Evolutionary conservation across 2,113 vertebrate genomes (phyloP).

Genomic region (Ceyx margarethae): DNA sequence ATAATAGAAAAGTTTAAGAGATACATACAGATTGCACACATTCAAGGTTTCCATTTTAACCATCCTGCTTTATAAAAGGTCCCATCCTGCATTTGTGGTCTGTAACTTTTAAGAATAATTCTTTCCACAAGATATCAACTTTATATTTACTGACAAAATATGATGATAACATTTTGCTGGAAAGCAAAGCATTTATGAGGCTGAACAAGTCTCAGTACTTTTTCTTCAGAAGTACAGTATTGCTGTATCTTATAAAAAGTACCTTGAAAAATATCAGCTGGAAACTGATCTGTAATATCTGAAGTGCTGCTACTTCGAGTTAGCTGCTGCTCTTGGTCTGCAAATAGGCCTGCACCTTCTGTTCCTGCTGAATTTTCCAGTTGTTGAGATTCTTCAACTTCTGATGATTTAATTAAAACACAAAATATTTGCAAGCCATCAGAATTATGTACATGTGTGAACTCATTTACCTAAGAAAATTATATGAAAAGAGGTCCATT

Average conservation of each 20-base stretch:
- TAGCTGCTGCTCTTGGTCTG: conserved; percentile 77
- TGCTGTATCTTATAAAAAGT: not conserved
- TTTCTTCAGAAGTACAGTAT: not conserved
- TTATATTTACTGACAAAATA: not conserved
- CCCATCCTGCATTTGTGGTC: not conserved
- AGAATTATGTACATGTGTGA: fast-evolving
- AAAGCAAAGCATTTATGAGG: not conserved
- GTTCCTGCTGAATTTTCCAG: conserved; percentile 74
- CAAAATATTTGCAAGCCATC: not conserved
- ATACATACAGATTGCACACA: not conserved
- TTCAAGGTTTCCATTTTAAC: not conserved
- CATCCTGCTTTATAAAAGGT: not conserved
- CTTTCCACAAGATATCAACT: not conserved
- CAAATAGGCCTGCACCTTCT: conserved; percentile 58
- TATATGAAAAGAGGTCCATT: not conserved
- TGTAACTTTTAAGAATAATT: not conserved
- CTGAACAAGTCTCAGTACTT: not conserved
- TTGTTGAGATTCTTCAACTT: conserved; percentile 89
- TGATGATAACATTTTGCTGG: not conserved
- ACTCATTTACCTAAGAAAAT: not conserved
- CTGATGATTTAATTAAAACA: conserved; percentile 69
- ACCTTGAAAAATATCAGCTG: conserved; percentile 83
- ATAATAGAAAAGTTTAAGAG: not conserved
- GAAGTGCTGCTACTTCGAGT: conserved; percentile 92
- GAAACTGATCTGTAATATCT: conserved; percentile 85